These are phyloP conservation scores for Phaedon cochleariae DNA, from an alignment of 2,888 invertebrate species.

Conservation along the genomic window DNA sequence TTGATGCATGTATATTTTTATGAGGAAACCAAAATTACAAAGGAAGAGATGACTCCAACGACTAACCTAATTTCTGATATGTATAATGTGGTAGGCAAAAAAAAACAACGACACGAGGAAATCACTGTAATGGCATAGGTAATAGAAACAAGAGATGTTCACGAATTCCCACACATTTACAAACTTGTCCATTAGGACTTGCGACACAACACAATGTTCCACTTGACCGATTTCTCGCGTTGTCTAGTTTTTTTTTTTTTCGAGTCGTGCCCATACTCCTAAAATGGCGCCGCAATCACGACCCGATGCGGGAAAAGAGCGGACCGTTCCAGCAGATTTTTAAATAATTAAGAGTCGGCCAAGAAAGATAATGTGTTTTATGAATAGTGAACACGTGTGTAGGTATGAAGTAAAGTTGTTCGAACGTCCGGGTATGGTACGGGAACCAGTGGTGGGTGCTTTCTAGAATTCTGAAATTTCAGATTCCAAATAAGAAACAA, in stretches of 20 bases:
- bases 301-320: constrained; percentile 16
- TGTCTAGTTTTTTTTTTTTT: not conserved
- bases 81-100: too few relatives aligned
- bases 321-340: constrained; percentile 29
- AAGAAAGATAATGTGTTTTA: constrained; percentile 7
- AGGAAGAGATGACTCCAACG: too few relatives aligned
- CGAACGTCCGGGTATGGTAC: constrained; percentile 23
- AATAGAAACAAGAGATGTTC: too few relatives aligned
- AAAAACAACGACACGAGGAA: too few relatives aligned
- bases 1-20: too few relatives aligned
- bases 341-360: constrained; percentile 24
- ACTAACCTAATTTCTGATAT: too few relatives aligned
- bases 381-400: constrained; percentile 36
- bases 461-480: too few relatives aligned
- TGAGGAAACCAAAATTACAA: too few relatives aligned
- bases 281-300: constrained; percentile 16
- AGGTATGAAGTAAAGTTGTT: constrained; percentile 13
- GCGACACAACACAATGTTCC: not conserved
- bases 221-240: not conserved
- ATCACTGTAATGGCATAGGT: too few relatives aligned
- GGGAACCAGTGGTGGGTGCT: not conserved
- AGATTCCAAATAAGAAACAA: too few relatives aligned
- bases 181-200: too few relatives aligned
- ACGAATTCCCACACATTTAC: too few relatives aligned
- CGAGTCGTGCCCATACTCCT: constrained; percentile 13